Conservation (phyloP, 2,797 vertebrate species). For the Tenualosa ilisha region DNA sequence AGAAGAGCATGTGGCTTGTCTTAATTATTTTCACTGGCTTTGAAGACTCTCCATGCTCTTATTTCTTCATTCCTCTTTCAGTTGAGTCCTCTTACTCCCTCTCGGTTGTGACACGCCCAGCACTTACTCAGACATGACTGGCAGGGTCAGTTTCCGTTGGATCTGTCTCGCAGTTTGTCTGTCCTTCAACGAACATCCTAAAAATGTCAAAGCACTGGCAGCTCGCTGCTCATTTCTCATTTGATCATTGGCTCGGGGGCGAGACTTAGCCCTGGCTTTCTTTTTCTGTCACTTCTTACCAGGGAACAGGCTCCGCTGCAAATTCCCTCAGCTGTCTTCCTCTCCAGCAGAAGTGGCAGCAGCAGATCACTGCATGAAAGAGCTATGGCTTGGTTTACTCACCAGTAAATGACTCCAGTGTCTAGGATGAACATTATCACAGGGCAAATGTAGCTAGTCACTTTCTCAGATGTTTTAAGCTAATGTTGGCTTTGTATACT, state of each 20-base stretch:
- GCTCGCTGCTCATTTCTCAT: not conserved
- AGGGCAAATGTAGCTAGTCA: not conserved
- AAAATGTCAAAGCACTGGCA: not conserved
- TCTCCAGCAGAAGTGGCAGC: not conserved
- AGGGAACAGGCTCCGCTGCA: not conserved
- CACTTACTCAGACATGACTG: not conserved
- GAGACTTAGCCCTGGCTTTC: not conserved
- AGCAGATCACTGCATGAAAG: not conserved
- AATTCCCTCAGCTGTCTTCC: not conserved
- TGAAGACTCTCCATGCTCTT: not conserved
- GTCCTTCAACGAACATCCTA: not conserved
- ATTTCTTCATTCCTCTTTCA: not conserved
- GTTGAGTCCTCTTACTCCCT: not conserved
- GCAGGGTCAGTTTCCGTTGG: not conserved
- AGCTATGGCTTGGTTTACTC: not conserved
- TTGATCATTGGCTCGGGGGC: not conserved
- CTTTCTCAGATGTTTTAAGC: not conserved
- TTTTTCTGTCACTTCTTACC: slow-evolving; percentile 2
- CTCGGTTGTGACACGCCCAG: not conserved
- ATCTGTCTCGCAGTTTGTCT: not conserved
- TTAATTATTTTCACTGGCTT: not conserved
- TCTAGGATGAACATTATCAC: not conserved
- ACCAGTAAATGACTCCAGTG: not conserved
- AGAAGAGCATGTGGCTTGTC: not conserved
- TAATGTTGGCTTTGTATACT: not conserved